These are phyloP conservation scores for Elaphurus davidianus DNA, from an alignment of 2,113 vertebrate species.

Conservation along the genomic window DNA sequence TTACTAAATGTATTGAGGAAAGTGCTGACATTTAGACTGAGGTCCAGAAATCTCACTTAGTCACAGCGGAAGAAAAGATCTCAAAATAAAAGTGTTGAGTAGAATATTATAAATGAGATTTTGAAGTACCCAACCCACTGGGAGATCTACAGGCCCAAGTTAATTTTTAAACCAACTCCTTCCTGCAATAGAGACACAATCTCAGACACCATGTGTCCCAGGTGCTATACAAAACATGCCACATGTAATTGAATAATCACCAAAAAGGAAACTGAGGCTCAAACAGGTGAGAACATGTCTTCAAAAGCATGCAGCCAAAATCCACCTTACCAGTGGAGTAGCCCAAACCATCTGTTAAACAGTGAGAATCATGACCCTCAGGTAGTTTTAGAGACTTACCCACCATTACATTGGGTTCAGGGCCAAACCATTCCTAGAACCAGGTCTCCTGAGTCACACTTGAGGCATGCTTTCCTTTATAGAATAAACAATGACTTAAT, in stretches of 20 bases:
- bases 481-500: constrained; percentile 56
- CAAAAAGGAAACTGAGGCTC: background rate
- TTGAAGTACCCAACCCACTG: background rate
- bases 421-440: background rate
- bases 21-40: background rate
- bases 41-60: background rate
- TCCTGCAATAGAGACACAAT: background rate
- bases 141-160: background rate
- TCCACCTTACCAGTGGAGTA: background rate
- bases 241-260: background rate
- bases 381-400: background rate
- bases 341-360: background rate
- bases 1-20: background rate
- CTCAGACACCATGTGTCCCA: background rate
- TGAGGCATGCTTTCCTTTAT: background rate
- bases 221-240: background rate
- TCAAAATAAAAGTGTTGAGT: background rate
- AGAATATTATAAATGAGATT: background rate
- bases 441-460: background rate
- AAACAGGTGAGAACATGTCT: background rate
- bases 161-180: constrained; percentile 2
- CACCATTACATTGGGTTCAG: background rate
- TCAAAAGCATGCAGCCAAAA: background rate
- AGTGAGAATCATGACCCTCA: background rate
- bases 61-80: background rate